Base-by-base conservation (phyloP, 2,888 invertebrate genomes). In the Thyatira batis region DNA sequence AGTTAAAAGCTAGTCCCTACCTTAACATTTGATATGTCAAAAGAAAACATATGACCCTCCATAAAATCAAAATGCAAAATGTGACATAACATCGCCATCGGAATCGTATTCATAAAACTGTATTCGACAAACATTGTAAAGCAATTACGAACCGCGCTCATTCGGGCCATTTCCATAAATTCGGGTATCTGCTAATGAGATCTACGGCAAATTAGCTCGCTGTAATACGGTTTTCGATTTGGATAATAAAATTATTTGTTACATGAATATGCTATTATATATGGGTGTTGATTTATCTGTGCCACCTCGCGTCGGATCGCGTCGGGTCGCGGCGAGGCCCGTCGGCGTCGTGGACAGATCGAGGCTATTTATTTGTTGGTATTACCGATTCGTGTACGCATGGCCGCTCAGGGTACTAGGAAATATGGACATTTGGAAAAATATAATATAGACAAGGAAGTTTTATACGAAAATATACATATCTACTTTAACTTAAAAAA, bases 131-230 rank as follows among this genome's bases (percentile, higher is more conserved):
- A 73, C 65, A 67, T 60, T 59, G 65, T 70, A 66, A 63, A 65
- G 62, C 73, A 72, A 77, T 77, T 69, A 75, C 67, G 60, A 59
- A 55, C 27, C 57, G 54, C 63, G 63, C 61, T 62, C 61, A 62
- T 65, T 60, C 60, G 53, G 51, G 60, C 61, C 69, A 66, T 62
- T 71, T 61, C 60, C 73, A 78, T 78, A 78, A 71, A 76, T 71
- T 60, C 63, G 57, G 49, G 62, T 76, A 77, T 76, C 69, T 57
- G 58, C 20, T 78, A 78, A 77, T 73, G 72, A 78, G 72, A 78
- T 76, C 76, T 66, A 63, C 70, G 64, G 61, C 65, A 65, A 76
- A 78, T 77, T 78, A 75, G 69, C 71, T 58, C 62, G 49, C 43
- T 61, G 58, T 74, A 65, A 74, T 69, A 69, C 65, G 62, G 66